Base-by-base conservation (phyloP, 2,113 vertebrate species). In the Galeopterus variegatus region DNA sequence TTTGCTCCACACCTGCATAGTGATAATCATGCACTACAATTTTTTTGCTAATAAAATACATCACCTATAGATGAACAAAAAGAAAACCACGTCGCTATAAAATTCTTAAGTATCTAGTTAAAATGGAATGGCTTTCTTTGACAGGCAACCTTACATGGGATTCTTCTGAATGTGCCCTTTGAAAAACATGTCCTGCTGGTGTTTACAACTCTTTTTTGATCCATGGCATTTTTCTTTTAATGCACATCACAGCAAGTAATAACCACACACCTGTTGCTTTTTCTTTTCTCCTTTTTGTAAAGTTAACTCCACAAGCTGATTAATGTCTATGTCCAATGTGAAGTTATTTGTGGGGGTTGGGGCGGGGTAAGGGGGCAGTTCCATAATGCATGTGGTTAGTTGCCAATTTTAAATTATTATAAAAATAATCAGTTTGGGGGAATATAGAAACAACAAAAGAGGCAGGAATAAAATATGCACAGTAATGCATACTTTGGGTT, bases 181-280 rank as follows among this genome's bases (percentile, higher is more conserved):
- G 48, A 86, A 91, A 79, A 80, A 56, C 60, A 60, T 26, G 56
- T 80, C 73, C 95, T 89, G 80, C 79, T 93, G 95, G 3, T 79
- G 21, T 45, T 96, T 33, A 87, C 67, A 56, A 33, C n/a, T 67
- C 18, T 18, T 28, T 70, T 96, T 75, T 82, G 60, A 73, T 93
- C 80, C 6, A 8, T 10, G 10, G 33, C 31, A 24, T 94, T 72
- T 86, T 91, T 52, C 81, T 85, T 80, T 79, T 64, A 94, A 87
- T 56, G 56, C 13, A 69, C 70, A 58, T 75, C 89, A 88, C 75
- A 80, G 70, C 81, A 82, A 95, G 60, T 33, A 52, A 70, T 13
- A 48, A 48, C 48, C 58, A 72, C 19, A 48, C 33, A 95, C 48
- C 41, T 91, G 67, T 85, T 58, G 67, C 72, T 33, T 73, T 62